Evolutionary conservation across 1,140 invertebrate species (phyloP).

Genomic region (Drosophila triauraria): DNA sequence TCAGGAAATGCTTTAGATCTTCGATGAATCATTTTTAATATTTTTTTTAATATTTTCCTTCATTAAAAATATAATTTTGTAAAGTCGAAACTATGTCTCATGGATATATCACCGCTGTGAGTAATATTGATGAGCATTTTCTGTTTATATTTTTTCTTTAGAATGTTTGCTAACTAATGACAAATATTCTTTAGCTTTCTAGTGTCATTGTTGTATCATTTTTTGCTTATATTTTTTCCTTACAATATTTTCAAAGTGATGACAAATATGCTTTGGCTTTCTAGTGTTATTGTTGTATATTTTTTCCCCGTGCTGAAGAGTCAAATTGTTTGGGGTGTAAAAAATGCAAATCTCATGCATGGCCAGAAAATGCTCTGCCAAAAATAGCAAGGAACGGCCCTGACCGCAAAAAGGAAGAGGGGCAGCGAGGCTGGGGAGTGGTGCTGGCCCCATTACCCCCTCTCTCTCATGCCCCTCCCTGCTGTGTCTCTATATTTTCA

Average conservation of each 20-base stretch:
- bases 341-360: conserved; percentile 83
- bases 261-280: conserved; percentile 3
- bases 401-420: conserved; percentile 61
- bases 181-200: conserved; percentile 3
- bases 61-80: neutral
- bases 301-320: neutral
- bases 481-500: conserved; percentile 53
- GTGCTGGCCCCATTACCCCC: conserved; percentile 34
- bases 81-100: neutral
- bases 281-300: neutral
- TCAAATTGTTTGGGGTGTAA: conserved; percentile 33
- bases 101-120: neutral
- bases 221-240: neutral
- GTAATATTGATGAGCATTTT: neutral
- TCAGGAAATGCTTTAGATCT: neutral
- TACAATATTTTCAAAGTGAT: neutral
- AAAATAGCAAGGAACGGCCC: conserved; percentile 69
- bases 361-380: conserved; percentile 67
- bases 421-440: neutral
- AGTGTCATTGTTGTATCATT: neutral
- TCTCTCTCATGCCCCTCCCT: neutral
- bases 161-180: neutral
- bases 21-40: neutral
- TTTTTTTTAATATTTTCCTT: too few species aligned
- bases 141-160: neutral